Evolutionary conservation across 2,797 vertebrate genomes (phyloP), one percentile per base, ranked within the genome.

Genomic region (Notoglanidium macrostoma): DNA sequence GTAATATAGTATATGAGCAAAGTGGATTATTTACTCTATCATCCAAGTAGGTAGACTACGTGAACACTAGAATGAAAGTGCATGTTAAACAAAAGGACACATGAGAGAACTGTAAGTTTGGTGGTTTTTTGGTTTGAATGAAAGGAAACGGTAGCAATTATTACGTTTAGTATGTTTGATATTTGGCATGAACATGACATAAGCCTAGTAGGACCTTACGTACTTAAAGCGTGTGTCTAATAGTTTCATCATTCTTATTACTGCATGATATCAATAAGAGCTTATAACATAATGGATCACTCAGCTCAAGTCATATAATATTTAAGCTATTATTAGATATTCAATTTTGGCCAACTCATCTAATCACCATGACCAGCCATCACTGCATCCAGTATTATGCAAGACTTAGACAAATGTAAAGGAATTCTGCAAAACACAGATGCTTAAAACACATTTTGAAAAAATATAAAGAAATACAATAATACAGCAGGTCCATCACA

Each of bases 221-320:
- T 73, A 46, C 40, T 26, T 73, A 73, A 73, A 73, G 23, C 10
- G 12, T 40, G 17, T 21, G 77, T 59, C 55, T 59, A 79, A 40
- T 79, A 23, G 77, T 23, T 79, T 79, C 5, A 35, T 78, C 15
- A 77, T 59, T 79, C 5, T 59, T 79, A 57, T 57, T 35, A 78
- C 29, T 59, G 21, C 23, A 23, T 59, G 54, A 5, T 21, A 23
- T 79, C 54, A 57, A 2, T 40, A 1, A 79, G 19, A 40, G 10
- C 4, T 32, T 35, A 3, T 78, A 17, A 78, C 54, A 17, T 29
- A 54, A 54, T 17, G 46, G n/a, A 3, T 77, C 3, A 14, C 44
- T 49, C 44, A 11, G 70, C 11, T 23, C 6, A 1, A 46, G 11
- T 9, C 19, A 7, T 70, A 40, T 70, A 70, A 70, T 40, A 6